These are phyloP conservation scores for Nothura maculosa DNA, from an alignment of 2,797 vertebrate genomes.

Conservation along the genomic window DNA sequence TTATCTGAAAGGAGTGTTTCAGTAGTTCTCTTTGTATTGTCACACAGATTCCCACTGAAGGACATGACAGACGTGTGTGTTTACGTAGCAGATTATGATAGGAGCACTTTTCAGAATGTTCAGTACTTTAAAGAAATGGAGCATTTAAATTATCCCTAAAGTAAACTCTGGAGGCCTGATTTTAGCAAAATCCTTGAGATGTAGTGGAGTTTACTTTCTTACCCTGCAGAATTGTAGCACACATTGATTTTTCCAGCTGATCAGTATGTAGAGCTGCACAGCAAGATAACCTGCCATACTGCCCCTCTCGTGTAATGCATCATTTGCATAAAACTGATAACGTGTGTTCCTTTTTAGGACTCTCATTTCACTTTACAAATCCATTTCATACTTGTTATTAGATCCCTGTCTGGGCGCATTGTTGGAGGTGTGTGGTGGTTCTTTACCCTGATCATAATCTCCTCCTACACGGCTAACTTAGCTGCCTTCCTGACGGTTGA, in stretches of 20 bases:
- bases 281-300: conserved; percentile 1
- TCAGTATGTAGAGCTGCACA: neutral
- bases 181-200: neutral
- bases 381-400: conserved; percentile 88
- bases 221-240: neutral
- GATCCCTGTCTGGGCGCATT: conserved; percentile 98
- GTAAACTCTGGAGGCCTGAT: conserved; percentile 25
- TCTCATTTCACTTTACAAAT: conserved; percentile 83
- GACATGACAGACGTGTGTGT: neutral
- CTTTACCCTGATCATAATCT: conserved; percentile 99
- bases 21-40: neutral
- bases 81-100: neutral
- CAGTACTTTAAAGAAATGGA: conserved; percentile 11
- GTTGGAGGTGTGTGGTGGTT: conserved; percentile 99
- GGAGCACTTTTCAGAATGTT: conserved; percentile 30
- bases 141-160: conserved; percentile 15
- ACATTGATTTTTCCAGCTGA: conserved; percentile 12
- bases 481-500: conserved; percentile 99
- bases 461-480: conserved; percentile 99
- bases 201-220: neutral
- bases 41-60: neutral
- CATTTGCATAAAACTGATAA: conserved; percentile 70
- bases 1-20: conserved; percentile 7
- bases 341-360: conserved; percentile 61
- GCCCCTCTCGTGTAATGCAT: neutral